Conservation (phyloP, 2,888 invertebrate species). For the Orthosia gracilis region DNA sequence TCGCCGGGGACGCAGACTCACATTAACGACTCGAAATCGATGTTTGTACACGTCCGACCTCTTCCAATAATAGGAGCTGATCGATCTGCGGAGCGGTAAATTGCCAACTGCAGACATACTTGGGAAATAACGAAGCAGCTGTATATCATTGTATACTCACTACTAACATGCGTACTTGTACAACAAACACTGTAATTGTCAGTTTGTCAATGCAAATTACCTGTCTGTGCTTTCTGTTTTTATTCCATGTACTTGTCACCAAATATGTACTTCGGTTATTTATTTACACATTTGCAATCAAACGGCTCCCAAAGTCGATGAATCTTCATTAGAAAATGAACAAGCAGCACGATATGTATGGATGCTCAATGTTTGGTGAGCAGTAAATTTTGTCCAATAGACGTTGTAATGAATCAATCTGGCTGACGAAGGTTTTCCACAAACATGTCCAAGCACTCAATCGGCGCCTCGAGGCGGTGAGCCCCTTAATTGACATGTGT, state of each 20-base stretch:
- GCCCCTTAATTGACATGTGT: conserved; percentile 90
- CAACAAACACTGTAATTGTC: conserved; percentile 81
- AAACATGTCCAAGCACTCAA: conserved; percentile 90
- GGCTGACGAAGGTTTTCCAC: conserved; percentile 85
- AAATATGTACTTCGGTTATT: conserved; percentile 53
- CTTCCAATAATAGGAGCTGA: conserved; percentile 89
- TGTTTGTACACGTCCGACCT: conserved; percentile 91
- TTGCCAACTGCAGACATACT: conserved; percentile 86
- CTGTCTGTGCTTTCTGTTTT: conserved; percentile 55
- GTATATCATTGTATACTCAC: conserved; percentile 77
- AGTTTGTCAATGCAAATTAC: conserved; percentile 78
- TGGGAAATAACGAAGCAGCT: conserved; percentile 85
- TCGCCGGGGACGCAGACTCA: conserved; percentile 79
- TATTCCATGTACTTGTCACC: conserved; percentile 54
- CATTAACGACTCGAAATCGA: conserved; percentile 90
- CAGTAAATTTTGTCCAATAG: conserved; percentile 79
- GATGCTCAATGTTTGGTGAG: conserved; percentile 70
- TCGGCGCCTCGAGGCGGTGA: conserved; percentile 85
- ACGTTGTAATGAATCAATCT: conserved; percentile 89
- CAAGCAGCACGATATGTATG: conserved; percentile 70
- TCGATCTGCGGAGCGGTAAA: conserved; percentile 87
- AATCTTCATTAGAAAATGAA: conserved; percentile 77
- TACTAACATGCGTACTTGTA: conserved; percentile 73
- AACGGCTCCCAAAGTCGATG: conserved; percentile 64
- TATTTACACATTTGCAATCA: conserved; percentile 54